Percentiles rank a stretch among this genome's conserved stretches.
Evolutionary conservation across 1,140 invertebrate genomes (phyloP).

Genomic region (Euwallacea similis): DNA sequence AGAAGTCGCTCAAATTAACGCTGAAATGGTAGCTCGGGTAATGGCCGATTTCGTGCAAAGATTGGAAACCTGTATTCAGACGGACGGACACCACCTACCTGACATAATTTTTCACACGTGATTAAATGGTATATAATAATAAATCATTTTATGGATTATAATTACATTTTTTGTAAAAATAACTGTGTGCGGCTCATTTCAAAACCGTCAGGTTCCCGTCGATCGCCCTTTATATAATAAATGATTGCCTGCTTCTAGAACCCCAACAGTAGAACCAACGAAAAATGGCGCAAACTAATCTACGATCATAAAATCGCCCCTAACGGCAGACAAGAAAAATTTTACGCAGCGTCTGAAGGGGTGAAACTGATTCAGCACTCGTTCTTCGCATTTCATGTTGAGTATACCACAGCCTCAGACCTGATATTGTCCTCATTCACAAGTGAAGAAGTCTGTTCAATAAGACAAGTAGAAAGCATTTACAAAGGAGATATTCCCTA

Average conservation of each 20-base stretch:
- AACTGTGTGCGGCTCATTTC: too few species aligned
- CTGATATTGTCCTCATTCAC: constrained; percentile 62
- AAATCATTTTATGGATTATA: too few species aligned
- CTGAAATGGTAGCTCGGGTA: too few species aligned
- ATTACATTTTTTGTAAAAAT: too few species aligned
- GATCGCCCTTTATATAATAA: too few species aligned
- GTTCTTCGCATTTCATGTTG: constrained; percentile 66
- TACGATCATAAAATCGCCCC: constrained; percentile 63
- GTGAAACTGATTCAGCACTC: constrained; percentile 59
- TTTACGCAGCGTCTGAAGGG: constrained; percentile 61
- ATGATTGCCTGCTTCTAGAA: constrained; percentile 18
- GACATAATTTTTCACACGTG: too few species aligned
- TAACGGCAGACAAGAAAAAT: constrained; percentile 57
- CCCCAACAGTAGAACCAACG: constrained; percentile 55
- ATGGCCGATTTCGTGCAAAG: too few species aligned
- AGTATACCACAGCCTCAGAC: constrained; percentile 60
- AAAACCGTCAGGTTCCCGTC: too few species aligned
- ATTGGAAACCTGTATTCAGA: too few species aligned
- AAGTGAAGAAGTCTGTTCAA: constrained; percentile 66
- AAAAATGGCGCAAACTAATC: constrained; percentile 55
- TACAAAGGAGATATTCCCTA: constrained; percentile 58
- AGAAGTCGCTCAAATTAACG: too few species aligned
- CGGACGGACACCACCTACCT: too few species aligned
- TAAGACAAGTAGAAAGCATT: constrained; percentile 62
- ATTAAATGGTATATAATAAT: too few species aligned